A percentile compares a stretch with the other conserved stretches of the same genome.
These are phyloP conservation scores for Helicorthomorpha holstii DNA, from an alignment of 1,140 invertebrate species.

Conservation along the genomic window DNA sequence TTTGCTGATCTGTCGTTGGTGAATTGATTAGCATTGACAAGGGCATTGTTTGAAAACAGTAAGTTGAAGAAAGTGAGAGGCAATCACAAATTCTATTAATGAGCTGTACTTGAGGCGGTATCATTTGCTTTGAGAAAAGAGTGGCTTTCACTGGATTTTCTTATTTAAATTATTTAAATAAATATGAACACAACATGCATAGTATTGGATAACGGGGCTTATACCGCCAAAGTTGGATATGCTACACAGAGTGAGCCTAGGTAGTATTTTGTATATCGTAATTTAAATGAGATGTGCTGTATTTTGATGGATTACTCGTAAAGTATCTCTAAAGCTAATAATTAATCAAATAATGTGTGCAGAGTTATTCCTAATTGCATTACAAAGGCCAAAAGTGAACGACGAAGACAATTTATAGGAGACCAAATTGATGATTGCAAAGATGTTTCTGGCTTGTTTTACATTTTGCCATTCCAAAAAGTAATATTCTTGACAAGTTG, in stretches of 20 bases:
- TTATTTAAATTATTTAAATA: too few relatives aligned
- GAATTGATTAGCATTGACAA: too few relatives aligned
- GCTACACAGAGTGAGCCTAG: constrained; percentile 22
- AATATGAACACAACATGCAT: too few relatives aligned
- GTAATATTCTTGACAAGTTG: too few relatives aligned
- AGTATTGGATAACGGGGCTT: constrained; percentile 27
- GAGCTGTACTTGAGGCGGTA: too few relatives aligned
- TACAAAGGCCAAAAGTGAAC: constrained; percentile 93
- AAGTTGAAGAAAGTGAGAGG: too few relatives aligned
- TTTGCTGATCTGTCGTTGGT: too few relatives aligned
- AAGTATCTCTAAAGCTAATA: neutral
- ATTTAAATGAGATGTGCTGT: neutral
- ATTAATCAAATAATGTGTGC: neutral
- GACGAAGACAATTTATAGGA: constrained; percentile 79
- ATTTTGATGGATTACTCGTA: neutral
- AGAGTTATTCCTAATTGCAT: constrained; percentile 84
- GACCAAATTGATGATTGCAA: constrained; percentile 89
- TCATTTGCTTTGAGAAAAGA: too few relatives aligned
- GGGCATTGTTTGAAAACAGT: too few relatives aligned
- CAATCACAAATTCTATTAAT: too few relatives aligned
- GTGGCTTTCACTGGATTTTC: too few relatives aligned
- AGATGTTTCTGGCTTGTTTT: constrained; percentile 86
- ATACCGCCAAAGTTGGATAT: constrained; percentile 25
- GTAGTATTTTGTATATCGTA: constrained; percentile 11
- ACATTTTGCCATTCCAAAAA: constrained; percentile 85